phyloP scores from a whole-genome alignment of 2,797 vertebrate genomes.

The Bufotes viridis region DNA sequence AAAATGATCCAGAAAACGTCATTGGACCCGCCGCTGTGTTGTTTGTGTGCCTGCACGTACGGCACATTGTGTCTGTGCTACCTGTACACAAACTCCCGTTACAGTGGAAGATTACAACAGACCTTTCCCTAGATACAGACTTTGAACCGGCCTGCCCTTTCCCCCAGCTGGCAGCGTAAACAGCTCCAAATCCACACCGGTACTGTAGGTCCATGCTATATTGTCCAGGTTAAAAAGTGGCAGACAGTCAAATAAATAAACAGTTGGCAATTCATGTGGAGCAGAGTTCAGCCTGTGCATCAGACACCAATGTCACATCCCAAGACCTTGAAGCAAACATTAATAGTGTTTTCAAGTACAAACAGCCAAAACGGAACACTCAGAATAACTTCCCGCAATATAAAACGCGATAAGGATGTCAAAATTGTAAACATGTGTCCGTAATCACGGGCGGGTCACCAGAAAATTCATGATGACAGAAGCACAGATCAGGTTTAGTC shows the following conservation, averaged over 20 bases:
- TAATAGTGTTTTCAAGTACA: conserved; percentile 12
- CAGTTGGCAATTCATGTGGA: neutral
- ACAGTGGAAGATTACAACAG: neutral
- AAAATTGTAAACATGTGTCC: neutral
- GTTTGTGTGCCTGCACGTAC: neutral
- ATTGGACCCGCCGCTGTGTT: neutral
- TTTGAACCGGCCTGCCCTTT: conserved; percentile 13
- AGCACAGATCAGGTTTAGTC: too few species aligned
- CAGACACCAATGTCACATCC: neutral
- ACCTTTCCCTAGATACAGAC: neutral
- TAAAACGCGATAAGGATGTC: neutral
- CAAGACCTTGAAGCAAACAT: neutral
- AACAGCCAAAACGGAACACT: neutral
- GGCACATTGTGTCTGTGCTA: neutral
- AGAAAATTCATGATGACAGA: neutral
- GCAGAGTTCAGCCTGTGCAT: conserved; percentile 25
- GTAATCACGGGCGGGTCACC: neutral
- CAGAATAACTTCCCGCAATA: neutral
- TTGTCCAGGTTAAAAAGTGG: conserved; percentile 15
- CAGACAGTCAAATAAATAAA: conserved; percentile 22
- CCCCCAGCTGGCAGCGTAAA: neutral
- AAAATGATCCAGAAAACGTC: neutral
- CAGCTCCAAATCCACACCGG: neutral
- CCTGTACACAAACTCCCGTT: neutral
- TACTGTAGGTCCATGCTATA: neutral